Conservation (phyloP, 2,888 invertebrate species). For the Eristalis pertinax region DNA sequence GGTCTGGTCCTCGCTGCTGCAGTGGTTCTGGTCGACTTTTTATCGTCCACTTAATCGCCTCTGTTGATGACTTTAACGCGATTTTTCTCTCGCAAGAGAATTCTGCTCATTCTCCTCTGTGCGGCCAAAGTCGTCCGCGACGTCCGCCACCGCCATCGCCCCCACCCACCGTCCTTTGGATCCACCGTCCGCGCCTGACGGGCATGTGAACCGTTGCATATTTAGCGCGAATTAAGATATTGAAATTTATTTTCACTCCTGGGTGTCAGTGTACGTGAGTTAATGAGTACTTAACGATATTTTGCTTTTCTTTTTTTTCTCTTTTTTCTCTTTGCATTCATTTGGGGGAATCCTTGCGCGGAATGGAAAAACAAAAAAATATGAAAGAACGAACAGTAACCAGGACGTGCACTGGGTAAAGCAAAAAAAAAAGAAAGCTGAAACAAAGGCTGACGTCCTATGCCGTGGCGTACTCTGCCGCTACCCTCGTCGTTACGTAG, state of each 20-base stretch:
- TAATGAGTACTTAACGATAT: constrained; percentile 64
- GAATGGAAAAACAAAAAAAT: background rate
- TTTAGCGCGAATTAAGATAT: constrained; percentile 65
- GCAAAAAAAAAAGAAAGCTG: background rate
- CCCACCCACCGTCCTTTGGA: background rate
- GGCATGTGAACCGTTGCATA: constrained; percentile 41
- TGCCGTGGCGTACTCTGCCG: background rate
- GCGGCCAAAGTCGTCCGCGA: constrained; percentile 6
- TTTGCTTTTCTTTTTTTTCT: constrained; percentile 27
- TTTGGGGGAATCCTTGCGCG: constrained; percentile 24
- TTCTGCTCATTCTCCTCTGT: constrained; percentile 29
- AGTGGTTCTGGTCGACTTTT: constrained; percentile 40
- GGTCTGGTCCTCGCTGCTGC: background rate
- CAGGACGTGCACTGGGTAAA: background rate
- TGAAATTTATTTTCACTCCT: constrained; percentile 67
- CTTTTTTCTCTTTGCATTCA: background rate
- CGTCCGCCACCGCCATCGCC: no score
- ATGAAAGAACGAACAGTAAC: background rate
- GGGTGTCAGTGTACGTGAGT: constrained; percentile 62
- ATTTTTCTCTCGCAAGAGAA: constrained; percentile 55
- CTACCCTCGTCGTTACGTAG: background rate
- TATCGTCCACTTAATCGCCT: constrained; percentile 68
- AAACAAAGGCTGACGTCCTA: background rate
- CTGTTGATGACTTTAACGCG: constrained; percentile 68
- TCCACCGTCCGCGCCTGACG: background rate